These are phyloP conservation scores for Anarhynchus alexandrinus DNA, from an alignment of 2,113 vertebrate species.

Conservation along the genomic window DNA sequence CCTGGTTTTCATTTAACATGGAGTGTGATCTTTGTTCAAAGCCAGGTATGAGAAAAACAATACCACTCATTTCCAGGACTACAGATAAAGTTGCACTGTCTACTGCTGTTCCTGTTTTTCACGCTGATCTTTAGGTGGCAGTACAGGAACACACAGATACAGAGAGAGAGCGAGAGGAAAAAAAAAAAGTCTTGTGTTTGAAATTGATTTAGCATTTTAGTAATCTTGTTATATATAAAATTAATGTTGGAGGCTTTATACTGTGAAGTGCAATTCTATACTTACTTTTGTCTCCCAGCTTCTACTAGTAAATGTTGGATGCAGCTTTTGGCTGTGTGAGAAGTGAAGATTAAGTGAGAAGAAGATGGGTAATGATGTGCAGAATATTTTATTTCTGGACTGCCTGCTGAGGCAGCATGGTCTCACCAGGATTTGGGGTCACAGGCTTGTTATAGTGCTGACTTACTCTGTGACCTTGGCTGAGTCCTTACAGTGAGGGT, in stretches of 20 bases:
- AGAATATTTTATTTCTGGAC: background rate
- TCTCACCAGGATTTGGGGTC: background rate
- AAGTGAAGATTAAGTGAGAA: background rate
- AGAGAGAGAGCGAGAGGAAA: too few relatives aligned
- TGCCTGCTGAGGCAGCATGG: background rate
- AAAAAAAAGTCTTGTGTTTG: background rate
- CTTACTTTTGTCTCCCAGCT: background rate
- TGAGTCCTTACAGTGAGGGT: background rate
- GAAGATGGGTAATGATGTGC: background rate
- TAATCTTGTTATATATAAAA: background rate
- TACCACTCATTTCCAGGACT: background rate
- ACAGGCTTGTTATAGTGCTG: background rate
- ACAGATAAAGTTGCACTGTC: rapidly evolving
- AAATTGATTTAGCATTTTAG: background rate
- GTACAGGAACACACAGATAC: conserved; percentile 2
- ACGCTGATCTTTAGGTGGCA: conserved; percentile 64
- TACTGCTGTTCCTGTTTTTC: background rate
- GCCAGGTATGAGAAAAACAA: background rate
- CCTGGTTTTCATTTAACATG: background rate
- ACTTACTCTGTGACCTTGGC: background rate
- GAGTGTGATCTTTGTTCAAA: background rate
- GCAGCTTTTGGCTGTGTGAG: background rate
- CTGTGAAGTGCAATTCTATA: background rate
- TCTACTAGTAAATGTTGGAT: background rate
- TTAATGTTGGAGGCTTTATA: background rate